Conservation (phyloP, 1,140 invertebrate genomes). For the Pemphigus obesinymphae region DNA sequence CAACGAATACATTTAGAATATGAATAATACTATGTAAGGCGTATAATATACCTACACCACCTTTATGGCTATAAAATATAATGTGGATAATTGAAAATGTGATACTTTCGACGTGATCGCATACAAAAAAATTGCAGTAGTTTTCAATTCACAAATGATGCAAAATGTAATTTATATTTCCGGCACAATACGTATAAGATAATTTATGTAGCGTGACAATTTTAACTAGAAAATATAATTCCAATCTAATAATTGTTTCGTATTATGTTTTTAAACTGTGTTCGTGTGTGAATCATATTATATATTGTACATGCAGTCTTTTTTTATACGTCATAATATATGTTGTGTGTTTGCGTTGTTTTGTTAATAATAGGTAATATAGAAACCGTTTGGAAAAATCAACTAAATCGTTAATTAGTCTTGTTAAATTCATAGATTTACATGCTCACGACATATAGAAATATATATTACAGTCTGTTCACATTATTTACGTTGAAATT, state of each 20-base stretch:
- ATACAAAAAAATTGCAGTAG: no score
- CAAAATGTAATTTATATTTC: background rate
- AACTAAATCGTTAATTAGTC: background rate
- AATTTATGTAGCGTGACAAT: constrained; percentile 14
- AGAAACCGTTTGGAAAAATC: background rate
- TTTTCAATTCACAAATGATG: background rate
- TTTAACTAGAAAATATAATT: constrained; percentile 11
- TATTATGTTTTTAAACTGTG: background rate
- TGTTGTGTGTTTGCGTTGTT: background rate
- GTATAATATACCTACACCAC: no score
- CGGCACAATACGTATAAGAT: background rate
- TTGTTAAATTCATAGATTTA: background rate
- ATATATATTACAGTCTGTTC: background rate
- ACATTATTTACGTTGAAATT: background rate
- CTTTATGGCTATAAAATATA: no score
- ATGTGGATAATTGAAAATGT: no score
- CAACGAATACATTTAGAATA: background rate
- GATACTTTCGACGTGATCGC: background rate
- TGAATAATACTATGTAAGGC: background rate
- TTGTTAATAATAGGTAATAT: background rate
- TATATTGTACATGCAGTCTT: background rate
- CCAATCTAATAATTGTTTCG: background rate
- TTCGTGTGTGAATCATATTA: background rate
- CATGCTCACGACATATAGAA: background rate
- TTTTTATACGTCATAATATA: background rate